These are phyloP conservation scores for Haemorhous mexicanus DNA, from an alignment of 2,113 vertebrate species.

Conservation along the genomic window DNA sequence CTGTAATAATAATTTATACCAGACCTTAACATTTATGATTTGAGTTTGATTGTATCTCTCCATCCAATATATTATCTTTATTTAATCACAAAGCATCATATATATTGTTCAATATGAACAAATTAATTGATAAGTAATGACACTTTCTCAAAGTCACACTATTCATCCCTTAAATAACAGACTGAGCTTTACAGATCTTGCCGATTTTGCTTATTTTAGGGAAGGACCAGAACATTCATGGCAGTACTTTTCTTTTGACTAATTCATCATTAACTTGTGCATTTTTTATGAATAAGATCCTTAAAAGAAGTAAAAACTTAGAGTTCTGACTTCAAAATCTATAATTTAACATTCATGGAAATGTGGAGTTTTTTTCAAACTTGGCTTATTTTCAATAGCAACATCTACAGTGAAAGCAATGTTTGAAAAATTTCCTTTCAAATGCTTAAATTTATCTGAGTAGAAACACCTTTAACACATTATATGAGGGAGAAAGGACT, in stretches of 20 bases:
- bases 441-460: background rate
- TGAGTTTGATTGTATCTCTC: background rate
- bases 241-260: background rate
- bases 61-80: background rate
- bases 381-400: background rate
- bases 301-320: background rate
- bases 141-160: background rate
- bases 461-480: background rate
- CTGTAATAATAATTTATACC: background rate
- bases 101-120: background rate
- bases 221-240: background rate
- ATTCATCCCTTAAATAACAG: background rate
- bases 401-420: background rate
- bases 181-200: background rate
- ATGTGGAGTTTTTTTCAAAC: background rate
- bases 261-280: constrained; percentile 1
- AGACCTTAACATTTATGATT: background rate
- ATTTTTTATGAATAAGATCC: background rate
- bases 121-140: background rate
- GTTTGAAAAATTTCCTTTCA: background rate
- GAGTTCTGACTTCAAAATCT: background rate
- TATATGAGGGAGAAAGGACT: background rate
- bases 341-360: background rate
- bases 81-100: background rate
- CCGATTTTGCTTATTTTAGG: background rate